Conservation (phyloP, 1,140 invertebrate species). For the Cydia fagiglandana region DNA sequence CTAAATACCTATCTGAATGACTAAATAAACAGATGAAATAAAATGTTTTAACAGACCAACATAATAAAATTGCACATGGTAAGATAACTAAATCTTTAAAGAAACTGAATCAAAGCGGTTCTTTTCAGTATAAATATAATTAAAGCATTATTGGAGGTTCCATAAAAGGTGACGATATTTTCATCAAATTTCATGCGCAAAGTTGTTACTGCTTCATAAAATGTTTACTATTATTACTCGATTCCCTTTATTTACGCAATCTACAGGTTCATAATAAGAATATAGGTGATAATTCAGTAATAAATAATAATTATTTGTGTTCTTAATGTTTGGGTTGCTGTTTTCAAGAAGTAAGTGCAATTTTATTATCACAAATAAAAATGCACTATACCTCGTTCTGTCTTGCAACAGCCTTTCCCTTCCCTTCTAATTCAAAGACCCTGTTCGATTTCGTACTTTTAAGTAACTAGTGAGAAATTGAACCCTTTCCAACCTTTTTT, state of each 20-base stretch:
- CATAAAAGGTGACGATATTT: neutral
- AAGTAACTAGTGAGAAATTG: constrained; percentile 22
- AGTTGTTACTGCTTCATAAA: constrained; percentile 3
- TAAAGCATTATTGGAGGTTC: neutral
- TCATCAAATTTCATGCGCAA: constrained; percentile 5
- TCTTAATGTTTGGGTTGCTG: too few species aligned
- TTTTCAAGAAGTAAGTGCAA: too few species aligned
- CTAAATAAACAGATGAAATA: too few species aligned
- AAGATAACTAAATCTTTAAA: too few species aligned
- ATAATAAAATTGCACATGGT: too few species aligned
- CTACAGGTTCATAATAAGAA: neutral
- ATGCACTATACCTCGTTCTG: neutral
- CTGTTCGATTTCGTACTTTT: constrained; percentile 21
- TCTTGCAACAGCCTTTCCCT: neutral
- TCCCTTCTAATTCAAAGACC: neutral
- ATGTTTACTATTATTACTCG: constrained; percentile 3
- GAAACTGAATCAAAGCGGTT: neutral
- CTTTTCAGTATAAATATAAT: neutral
- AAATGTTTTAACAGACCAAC: too few species aligned
- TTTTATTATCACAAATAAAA: too few species aligned
- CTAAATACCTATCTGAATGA: too few species aligned
- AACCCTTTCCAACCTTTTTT: constrained; percentile 25
- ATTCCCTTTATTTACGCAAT: neutral
- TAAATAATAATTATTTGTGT: neutral
- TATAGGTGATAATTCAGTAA: neutral